Evolutionary conservation across 2,888 invertebrate species (phyloP), one percentile per base, ranked within the genome.

Genomic region (Brassicogethes aeneus): DNA sequence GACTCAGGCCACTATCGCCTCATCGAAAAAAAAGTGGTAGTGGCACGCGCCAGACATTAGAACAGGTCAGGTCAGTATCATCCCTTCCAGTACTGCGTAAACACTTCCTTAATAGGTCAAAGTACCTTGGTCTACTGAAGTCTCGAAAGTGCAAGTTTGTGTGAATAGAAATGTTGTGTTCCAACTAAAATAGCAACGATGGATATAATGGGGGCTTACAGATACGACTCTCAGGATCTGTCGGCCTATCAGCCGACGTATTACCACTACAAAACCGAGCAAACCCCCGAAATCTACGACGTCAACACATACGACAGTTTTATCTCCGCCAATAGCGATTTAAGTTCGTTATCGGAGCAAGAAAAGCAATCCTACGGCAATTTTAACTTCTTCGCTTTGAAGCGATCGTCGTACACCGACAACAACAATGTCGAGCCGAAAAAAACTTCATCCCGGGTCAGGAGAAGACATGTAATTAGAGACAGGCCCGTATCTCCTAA

Each of bases 401-500:
- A 53, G 46, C 51, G 53, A 42, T 50, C 47, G 36, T 51, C 48
- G 36, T 54, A 53, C 40, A 48, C 46, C 38, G 45, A 48, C 33
- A 43, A 48, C 15, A 51, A 48, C 34, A 44, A 47, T 37, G n/a
- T 15, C 37, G 14, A 5, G 10, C 8, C 7, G 14, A 48, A 42
- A 43, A 49, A 23, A 31, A 12, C 2, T 10, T 36, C 14, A 34
- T 29, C 10, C 31, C 35, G 8, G 17, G 17, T 3, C 12, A 53
- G 60, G 42, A 60, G 53, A 47, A 57, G 54, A 37, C 47, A 46
- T 12, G 50, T 57, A 10, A 43, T 59, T 31, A 44, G 52, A 34
- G 64, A 64, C 16, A 51, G 60, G 12, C 60, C 62, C 2, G 53
- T 63, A 2, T 66, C 65, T 1, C 65, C 66, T 3, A 70, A 73